phyloP scores from a whole-genome alignment of 2,888 invertebrate species.

The Cosmia pyralina region DNA sequence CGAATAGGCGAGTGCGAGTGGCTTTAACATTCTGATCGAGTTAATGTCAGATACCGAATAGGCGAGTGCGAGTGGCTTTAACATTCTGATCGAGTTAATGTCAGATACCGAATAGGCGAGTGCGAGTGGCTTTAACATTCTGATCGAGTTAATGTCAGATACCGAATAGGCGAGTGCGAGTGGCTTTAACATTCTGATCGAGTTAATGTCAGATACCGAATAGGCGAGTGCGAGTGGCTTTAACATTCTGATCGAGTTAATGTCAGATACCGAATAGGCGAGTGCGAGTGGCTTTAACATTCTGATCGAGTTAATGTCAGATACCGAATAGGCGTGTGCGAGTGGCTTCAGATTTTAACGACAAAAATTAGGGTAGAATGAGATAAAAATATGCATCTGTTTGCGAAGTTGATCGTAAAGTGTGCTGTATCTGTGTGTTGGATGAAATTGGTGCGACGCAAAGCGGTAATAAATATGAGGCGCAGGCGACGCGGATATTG shows the following conservation, averaged over 20 bases:
- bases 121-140: slow-evolving; percentile 48
- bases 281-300: slow-evolving; percentile 48
- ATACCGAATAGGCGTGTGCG: slow-evolving; percentile 53
- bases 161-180: slow-evolving; percentile 52
- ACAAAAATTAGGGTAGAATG: slow-evolving; percentile 65
- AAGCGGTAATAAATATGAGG: slow-evolving; percentile 68
- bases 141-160: slow-evolving; percentile 57
- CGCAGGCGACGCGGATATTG: slow-evolving; percentile 57
- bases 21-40: slow-evolving; percentile 49
- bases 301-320: slow-evolving; percentile 56
- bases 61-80: slow-evolving; percentile 46
- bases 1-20: slow-evolving; percentile 51
- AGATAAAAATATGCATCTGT: slow-evolving; percentile 73
- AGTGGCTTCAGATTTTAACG: slow-evolving; percentile 65
- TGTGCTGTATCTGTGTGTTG: slow-evolving; percentile 64
- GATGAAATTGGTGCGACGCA: slow-evolving; percentile 67
- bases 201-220: slow-evolving; percentile 59
- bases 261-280: slow-evolving; percentile 57
- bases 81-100: slow-evolving; percentile 51
- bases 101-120: slow-evolving; percentile 56
- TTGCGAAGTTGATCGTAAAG: slow-evolving; percentile 72
- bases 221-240: slow-evolving; percentile 50
- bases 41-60: slow-evolving; percentile 58
- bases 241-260: slow-evolving; percentile 50
- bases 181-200: slow-evolving; percentile 46